A percentile compares a stretch with the other conserved stretches of the same genome.
Evolutionary conservation across 2,113 vertebrate genomes (phyloP).

Genomic region (Todiramphus chloris): DNA sequence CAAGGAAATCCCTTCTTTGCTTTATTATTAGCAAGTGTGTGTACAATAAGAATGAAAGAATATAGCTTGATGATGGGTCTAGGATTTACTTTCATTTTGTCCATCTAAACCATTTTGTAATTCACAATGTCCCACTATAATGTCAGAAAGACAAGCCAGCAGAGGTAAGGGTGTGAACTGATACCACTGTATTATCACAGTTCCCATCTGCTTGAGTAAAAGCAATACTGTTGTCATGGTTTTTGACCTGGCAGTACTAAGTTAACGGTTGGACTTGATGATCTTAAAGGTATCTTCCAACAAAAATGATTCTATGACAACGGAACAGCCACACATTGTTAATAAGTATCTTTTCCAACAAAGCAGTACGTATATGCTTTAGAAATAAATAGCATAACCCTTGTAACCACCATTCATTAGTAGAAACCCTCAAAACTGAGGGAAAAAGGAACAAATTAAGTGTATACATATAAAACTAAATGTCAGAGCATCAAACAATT

Average conservation of each 20-base stretch:
- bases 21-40: background rate
- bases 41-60: background rate
- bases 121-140: background rate
- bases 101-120: background rate
- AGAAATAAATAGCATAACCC: background rate
- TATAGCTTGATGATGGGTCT: background rate
- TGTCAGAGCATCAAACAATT: background rate
- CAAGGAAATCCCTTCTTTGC: background rate
- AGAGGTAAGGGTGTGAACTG: constrained; percentile 35
- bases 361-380: background rate
- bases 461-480: background rate
- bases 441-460: background rate
- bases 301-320: background rate
- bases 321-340: background rate
- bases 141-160: background rate
- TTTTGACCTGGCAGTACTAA: background rate
- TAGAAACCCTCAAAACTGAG: background rate
- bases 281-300: too few species aligned
- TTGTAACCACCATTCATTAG: background rate
- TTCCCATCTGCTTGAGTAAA: constrained; percentile 23
- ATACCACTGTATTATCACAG: constrained; percentile 7
- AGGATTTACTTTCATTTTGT: background rate
- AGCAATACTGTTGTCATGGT: background rate
- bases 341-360: background rate
- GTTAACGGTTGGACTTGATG: too few species aligned